Evolutionary conservation across 2,113 vertebrate genomes (phyloP), one percentile per base, ranked within the genome.

Genomic region (Larimichthys polyactis): DNA sequence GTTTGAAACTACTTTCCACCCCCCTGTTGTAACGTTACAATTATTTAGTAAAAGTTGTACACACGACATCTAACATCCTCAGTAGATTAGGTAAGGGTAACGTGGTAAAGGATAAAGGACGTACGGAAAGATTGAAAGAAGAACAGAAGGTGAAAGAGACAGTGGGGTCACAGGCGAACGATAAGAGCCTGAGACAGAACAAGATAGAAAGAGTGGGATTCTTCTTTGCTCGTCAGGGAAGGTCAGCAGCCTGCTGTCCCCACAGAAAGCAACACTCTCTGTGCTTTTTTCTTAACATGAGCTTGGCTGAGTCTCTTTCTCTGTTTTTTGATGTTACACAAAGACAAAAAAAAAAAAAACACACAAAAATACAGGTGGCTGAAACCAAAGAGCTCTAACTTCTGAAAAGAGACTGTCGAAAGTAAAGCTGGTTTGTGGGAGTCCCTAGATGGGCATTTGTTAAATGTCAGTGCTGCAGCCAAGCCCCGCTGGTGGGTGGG

Each of bases 201-300:
- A 36, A 81, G 63, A 75, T 27, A 36, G 75, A 86, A 64, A 62
- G 64, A 78, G 54, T 36, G 60, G 6, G 72, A 55, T 73, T 71
- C 67, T 77, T 82, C 79, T 71, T 32, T 22, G 15, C 66, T 87
- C 75, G 48, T 84, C 85, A 86, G 63, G 66, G 81, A 88, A 88
- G 91, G 89, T 87, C 85, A 90, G 75, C 73, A 76, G 78, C 64
- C 55, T 51, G 11, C 67, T 57, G 77, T 85, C 60, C 65, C 44
- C 52, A 15, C 75, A 66, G 71, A 85, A 83, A 85, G 52, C 64
- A 12, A 1, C 71, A 46, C 8, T 75, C 59, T 52, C 66, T 57
- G 65, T 29, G 62, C 73, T 73, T 69, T 49, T 75, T 68, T 81
- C 44, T 71, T 65, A 14, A 62, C 52, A 52, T 24, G n/a, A 77